Conservation (phyloP, 1,140 invertebrate species). For the Nebria ingens region DNA sequence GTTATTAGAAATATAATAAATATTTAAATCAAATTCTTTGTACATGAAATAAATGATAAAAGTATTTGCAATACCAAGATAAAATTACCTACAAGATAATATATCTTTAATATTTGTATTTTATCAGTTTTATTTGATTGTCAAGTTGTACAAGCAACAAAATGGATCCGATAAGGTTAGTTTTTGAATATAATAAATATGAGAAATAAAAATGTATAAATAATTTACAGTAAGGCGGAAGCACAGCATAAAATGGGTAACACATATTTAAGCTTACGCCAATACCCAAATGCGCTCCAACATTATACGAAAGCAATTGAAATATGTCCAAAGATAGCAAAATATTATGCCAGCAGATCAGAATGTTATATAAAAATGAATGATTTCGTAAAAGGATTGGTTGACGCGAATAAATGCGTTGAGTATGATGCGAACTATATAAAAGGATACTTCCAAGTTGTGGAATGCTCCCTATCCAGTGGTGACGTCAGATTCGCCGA, state of each 20-base stretch:
- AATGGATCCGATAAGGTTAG: too few species aligned
- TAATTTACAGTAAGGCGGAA: too few species aligned
- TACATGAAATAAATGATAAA: too few species aligned
- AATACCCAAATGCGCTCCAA: neutral
- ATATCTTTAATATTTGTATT: too few species aligned
- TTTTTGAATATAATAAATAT: too few species aligned
- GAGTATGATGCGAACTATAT: neutral
- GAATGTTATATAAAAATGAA: neutral
- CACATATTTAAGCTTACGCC: neutral
- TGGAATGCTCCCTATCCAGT: neutral
- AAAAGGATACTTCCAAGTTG: neutral
- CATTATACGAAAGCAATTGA: neutral
- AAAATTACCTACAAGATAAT: too few species aligned
- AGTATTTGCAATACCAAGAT: too few species aligned
- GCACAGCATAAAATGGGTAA: neutral
- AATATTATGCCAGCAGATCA: neutral
- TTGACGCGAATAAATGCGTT: neutral
- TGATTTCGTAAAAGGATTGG: neutral
- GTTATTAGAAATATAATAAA: too few species aligned
- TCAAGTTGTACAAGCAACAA: too few species aligned
- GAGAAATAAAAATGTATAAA: too few species aligned
- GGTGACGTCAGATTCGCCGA: neutral
- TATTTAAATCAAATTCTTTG: too few species aligned
- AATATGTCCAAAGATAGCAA: neutral
- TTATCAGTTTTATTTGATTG: too few species aligned